Evolutionary conservation across 2,888 invertebrate species (phyloP), one percentile per base, ranked within the genome.

Genomic region (Drosophila pegasa): DNA sequence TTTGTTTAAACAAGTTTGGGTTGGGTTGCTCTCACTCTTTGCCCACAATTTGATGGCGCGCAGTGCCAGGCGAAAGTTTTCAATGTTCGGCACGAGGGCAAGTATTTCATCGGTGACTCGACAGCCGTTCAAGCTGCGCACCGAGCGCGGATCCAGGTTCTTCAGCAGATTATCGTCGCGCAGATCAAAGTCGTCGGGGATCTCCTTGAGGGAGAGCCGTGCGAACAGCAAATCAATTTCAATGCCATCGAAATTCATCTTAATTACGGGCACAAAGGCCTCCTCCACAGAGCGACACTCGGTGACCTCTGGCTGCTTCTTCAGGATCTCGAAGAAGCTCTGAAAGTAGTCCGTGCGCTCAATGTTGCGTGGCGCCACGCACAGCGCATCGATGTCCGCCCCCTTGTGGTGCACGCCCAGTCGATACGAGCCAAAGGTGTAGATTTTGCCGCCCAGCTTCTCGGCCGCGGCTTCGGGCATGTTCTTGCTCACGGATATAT

Each of bases 141-240:
- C 99, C 93, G 99, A 98, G 89, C 98, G 98, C 90, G 96, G 97
- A 93, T 99, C 98, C 67, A 99, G 92, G 92, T 99, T 99, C 93
- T 98, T 98, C 14, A 99, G 93, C 52, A 99, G 93, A 92, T 95
- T 95, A 90, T 98, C 98, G 90, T 99, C 99, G 73, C 96, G 94
- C 35, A 99, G 94, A 92, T 98, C 98, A 93, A 95, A 95, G 90
- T 93, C 90, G 93, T 98, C 98, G 14, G 98, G 97, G 91, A 99
- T 98, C 93, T 98, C 97, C 91, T 98, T 98, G n/a, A 98, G 94
- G 35, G 98, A 96, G 71, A 99, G 93, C 71, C 98, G 94, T 0
- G 99, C 99, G 93, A 99, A 99, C 71, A 99, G 93, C 95, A 99
- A 96, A 93, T 99, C 99, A 79, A 99, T 98, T 93, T 99, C 99